Conservation (phyloP, 2,888 invertebrate species). For the Tubiluchus corallicola region DNA sequence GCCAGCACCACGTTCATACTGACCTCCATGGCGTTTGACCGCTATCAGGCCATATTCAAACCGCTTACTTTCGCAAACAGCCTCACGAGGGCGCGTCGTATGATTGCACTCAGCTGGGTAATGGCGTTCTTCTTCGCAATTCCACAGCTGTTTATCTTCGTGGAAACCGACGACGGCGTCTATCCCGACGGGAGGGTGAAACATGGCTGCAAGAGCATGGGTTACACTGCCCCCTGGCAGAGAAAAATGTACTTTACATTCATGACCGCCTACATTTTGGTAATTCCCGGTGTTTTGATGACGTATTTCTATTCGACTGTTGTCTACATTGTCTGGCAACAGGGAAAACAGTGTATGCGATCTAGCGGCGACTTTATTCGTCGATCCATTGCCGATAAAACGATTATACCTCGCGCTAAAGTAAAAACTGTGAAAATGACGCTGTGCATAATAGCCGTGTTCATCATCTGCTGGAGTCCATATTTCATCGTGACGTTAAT, state of each 20-base stretch:
- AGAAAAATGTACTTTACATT: slow-evolving; percentile 30
- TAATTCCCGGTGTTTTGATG: slow-evolving; percentile 29
- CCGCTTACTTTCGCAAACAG: slow-evolving; percentile 27
- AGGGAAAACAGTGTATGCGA: slow-evolving; percentile 18
- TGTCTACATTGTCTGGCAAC: slow-evolving; percentile 28
- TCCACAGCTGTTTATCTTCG: slow-evolving; percentile 31
- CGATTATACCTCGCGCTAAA: slow-evolving; percentile 29
- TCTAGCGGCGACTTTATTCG: too few relatives aligned
- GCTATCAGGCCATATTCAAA: slow-evolving; percentile 29
- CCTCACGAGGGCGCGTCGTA: slow-evolving; percentile 24
- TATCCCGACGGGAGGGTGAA: slow-evolving; percentile 23
- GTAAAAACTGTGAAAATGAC: slow-evolving; percentile 33
- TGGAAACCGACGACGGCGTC: slow-evolving; percentile 20
- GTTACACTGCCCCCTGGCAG: slow-evolving; percentile 32
- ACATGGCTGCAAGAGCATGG: slow-evolving; percentile 26
- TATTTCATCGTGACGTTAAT: slow-evolving; percentile 32
- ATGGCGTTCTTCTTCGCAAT: slow-evolving; percentile 27
- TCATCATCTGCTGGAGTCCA: slow-evolving; percentile 32
- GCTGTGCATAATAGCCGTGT: slow-evolving; percentile 29
- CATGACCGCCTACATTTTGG: slow-evolving; percentile 28
- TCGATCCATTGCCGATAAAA: too few relatives aligned
- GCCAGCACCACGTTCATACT: slow-evolving; percentile 31
- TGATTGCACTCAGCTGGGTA: slow-evolving; percentile 28
- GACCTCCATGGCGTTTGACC: slow-evolving; percentile 30
- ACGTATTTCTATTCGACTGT: slow-evolving; percentile 31